Evolutionary conservation across 1,140 invertebrate species (phyloP), one percentile per base, ranked within the genome.

Genomic region (Helicoverpa armigera): DNA sequence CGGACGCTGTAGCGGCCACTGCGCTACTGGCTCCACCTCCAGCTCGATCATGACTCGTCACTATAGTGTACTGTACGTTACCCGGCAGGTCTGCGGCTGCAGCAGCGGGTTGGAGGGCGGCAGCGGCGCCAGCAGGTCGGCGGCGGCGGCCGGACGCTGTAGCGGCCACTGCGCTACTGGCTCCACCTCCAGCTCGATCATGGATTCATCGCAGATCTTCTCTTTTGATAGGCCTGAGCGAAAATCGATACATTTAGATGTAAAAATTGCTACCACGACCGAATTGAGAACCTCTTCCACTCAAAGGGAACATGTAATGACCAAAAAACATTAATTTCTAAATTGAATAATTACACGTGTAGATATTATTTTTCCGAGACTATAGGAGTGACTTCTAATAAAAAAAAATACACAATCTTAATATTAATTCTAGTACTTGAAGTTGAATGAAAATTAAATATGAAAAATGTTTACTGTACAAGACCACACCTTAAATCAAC

Each of bases 1-100:
- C 18, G 97, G 96, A 85, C 97, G 95, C 83, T 97, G 95, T 72
- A 99, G 95, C 53, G 96, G 96, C 99, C 99, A 99, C 94, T 99
- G 98, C 23, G 98, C 98, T 88, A 97, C 97, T 5, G 98, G 97
- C 90, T 97, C 97, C 63, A 98, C 98, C 70, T 97, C 96, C 83
- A 99, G 89, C 88, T 99, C 98, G 83, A 99, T 98, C 10, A 97
- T 96, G 98, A 97, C 87, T 99, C 98, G 93, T 99, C 98, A 88
- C 98, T n/a, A n/a, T n/a, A n/a, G n/a, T n/a, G 35, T 35, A 35
- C 35, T 35, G 35, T 35, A 35, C 31, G 79, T 87, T 60, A 93
- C 91, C 87, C 88, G 76, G 78, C 88, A 89, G 13, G 84, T 80
- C 31, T 85, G 81, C n/a, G 90, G 87, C 76, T 92, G 90, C 95